Base-by-base conservation (phyloP, 2,113 vertebrate genomes). In the Lucifuga dentata region DNA sequence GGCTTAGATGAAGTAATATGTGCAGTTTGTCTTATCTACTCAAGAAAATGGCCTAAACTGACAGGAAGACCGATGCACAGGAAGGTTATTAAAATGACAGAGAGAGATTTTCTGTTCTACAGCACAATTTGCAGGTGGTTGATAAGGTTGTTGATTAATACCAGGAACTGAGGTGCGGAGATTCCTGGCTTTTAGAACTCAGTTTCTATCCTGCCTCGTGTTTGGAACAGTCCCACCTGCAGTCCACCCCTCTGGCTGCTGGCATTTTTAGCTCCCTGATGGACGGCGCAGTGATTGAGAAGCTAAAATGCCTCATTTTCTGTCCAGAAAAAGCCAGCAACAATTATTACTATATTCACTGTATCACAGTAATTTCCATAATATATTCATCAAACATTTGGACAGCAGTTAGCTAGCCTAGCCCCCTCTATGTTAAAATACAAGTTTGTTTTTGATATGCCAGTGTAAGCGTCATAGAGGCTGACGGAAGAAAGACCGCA, bases 201-300 rank as follows among this genome's bases (percentile, higher is more conserved):
- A 20, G 56, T 43, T 17, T 35, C 3, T 24, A 29, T 45, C 43
- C 40, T 1, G 10, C 26, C 17, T 16, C 26, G 3, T 20, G 11
- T 45, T 11, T 32, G 19, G 12, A 75, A 16, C 38, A n/a, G 11
- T 20, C 48, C 62, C 36, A 2, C 20, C 38, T 13, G 3, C 26
- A 6, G 2, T 43, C 26, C 26, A 9, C 20, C 44, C 26, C 46
- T 11, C 13, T 36, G 26, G 36, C 45, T 46, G 3, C 56, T 69
- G 64, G 49, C 80, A 66, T 70, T 68, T 68, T 33, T 56, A 43
- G 60, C 38, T 39, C 19, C 24, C 41, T 70, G 46, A 84, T 76
- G 60, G 72, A 83, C 74, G 81, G 39, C 13, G 60, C 52, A 36
- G 13, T 49, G 43, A 73, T n/a, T 39, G 51, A 44, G 55, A 66